Conservation (phyloP, 1,140 invertebrate species). For the Procambarus clarkii region DNA sequence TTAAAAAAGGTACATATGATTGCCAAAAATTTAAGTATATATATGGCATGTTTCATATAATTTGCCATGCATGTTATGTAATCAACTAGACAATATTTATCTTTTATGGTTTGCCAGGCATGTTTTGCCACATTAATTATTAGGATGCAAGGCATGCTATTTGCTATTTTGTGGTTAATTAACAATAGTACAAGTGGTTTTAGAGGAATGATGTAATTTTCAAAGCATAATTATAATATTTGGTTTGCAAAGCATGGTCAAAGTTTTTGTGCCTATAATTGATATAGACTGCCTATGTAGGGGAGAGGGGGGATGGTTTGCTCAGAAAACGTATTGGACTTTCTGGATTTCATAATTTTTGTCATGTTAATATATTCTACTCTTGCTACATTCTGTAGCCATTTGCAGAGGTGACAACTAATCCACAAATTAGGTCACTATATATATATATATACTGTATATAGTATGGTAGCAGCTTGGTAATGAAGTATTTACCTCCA, state of each 20-base stretch:
- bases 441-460: too few species aligned
- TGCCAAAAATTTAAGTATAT: not conserved
- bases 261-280: too few species aligned
- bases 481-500: too few species aligned
- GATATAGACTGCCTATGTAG: too few species aligned
- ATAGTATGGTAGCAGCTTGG: too few species aligned
- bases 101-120: not conserved
- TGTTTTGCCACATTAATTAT: not conserved
- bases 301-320: too few species aligned
- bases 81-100: not conserved
- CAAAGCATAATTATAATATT: not conserved
- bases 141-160: not conserved
- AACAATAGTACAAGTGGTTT: not conserved
- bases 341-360: too few species aligned
- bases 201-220: not conserved
- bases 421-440: too few species aligned
- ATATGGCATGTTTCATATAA: not conserved
- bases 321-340: too few species aligned
- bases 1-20: conserved; percentile 22
- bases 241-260: not conserved
- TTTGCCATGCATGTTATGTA: not conserved
- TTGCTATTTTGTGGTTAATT: not conserved
- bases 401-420: too few species aligned
- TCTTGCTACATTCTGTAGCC: too few species aligned
- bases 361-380: too few species aligned